Base-by-base conservation (phyloP, 1,140 invertebrate species). In the Temnothorax nylanderi region DNA sequence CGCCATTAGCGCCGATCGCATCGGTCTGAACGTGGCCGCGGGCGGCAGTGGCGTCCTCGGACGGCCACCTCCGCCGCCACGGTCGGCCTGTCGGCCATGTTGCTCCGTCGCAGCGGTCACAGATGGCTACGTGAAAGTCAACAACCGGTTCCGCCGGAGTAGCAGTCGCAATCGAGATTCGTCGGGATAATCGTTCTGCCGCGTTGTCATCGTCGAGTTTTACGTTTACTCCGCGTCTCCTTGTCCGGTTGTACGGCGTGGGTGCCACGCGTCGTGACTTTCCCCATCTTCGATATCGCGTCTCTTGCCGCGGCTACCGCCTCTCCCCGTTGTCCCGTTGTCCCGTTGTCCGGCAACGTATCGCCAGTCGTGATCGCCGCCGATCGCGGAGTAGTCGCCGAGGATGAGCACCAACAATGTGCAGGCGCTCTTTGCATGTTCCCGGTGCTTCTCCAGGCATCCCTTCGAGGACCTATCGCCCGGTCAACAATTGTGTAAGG, bases 401-500 rank as follows among this genome's bases (percentile, higher is more conserved):
- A 90, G 21, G 62, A 96, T 96, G 96, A 96, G 95, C 91, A 91
- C 95, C n/a, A 95, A 95, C 80, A 96, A 94, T 60, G 88, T 91
- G 18, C 94, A 94, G 69, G 96, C 97, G 85, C 96, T 99, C 88
- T 99, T 99, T 96, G 98, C 98, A 58, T 99, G 99, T 96, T 99
- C 98, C 74, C 97, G 98, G 94, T 99, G 99, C 96, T 99, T 99
- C 95, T 97, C 97, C 82, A 96, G 98, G 93, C 98, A 99, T 96
- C 98, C 98, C 71, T 99, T 99, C 95, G 99, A 99, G 95, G 98
- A 99, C 95, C 96, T 99, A 88, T 99, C 98, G 80, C 96, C 98
- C 86, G 98, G 98, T 51, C 98, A 99, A 96, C 98, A 99, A 94
- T 96, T 99, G 91, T 99, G 99, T 96, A 99, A 99, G 97, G 98